Conservation (phyloP, 2,113 vertebrate species). For the Tricholaema leucomelas region DNA sequence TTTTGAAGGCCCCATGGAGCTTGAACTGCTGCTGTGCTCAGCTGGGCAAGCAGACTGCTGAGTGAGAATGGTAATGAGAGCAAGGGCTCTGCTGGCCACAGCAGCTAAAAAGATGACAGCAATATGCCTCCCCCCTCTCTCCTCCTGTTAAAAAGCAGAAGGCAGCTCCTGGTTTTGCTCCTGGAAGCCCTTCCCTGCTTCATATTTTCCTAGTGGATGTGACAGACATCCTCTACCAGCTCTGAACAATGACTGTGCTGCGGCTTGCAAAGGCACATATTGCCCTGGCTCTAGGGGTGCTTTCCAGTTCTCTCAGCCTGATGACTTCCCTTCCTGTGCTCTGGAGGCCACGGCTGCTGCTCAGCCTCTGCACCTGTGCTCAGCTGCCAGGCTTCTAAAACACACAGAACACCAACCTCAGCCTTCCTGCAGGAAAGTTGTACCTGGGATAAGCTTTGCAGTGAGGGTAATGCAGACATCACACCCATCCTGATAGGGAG, state of each 20-base stretch:
- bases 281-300: background rate
- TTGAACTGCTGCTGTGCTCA: background rate
- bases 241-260: background rate
- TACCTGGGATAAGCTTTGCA: constrained; percentile 70
- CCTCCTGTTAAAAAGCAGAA: background rate
- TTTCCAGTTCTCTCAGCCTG: background rate
- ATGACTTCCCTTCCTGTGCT: background rate
- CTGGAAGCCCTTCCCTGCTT: background rate
- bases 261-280: background rate
- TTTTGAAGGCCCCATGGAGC: background rate
- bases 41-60: background rate
- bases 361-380: constrained; percentile 13
- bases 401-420: constrained; percentile 23
- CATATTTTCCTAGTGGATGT: background rate
- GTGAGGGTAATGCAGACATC: constrained; percentile 56
- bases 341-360: background rate
- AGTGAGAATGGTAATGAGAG: background rate
- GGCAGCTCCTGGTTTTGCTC: background rate
- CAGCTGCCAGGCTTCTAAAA: constrained; percentile 51
- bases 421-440: constrained; percentile 26
- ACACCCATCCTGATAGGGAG: constrained; percentile 47
- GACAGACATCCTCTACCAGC: background rate
- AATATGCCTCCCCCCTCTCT: accelerated
- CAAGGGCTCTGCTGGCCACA: background rate
- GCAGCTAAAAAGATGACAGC: background rate